phyloP scores from a whole-genome alignment of 2,113 vertebrate genomes.

The Smithornis capensis region DNA sequence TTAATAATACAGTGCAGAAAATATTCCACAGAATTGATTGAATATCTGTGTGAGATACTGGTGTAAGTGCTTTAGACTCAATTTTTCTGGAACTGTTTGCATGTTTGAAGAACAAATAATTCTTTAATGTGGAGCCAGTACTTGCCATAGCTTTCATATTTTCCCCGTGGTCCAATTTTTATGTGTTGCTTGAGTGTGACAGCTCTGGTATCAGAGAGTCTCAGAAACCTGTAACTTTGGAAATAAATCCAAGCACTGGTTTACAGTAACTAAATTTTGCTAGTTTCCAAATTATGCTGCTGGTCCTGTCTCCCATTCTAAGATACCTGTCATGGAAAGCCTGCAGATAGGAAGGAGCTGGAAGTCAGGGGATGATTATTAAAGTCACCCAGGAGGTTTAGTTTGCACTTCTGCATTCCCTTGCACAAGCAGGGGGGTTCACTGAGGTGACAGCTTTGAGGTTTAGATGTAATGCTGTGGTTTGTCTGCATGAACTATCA shows the following conservation, averaged over 20 bases:
- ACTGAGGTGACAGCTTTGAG: not conserved
- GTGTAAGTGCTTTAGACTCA: not conserved
- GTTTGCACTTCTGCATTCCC: not conserved
- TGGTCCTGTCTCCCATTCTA: not conserved
- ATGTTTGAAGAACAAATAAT: not conserved
- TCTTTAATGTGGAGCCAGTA: not conserved
- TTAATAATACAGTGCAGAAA: not conserved
- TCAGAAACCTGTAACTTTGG: not conserved
- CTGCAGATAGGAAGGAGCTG: not conserved
- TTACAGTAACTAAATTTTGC: not conserved
- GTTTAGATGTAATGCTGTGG: not conserved
- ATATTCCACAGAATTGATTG: not conserved
- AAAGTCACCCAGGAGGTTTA: not conserved
- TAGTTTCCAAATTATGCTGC: not conserved
- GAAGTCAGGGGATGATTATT: not conserved
- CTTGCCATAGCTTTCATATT: not conserved
- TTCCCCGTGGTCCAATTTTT: not conserved
- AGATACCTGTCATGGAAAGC: not conserved
- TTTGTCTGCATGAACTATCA: not conserved
- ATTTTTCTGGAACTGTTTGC: not conserved
- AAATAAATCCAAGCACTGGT: not conserved
- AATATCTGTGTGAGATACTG: not conserved
- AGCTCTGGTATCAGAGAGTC: not conserved
- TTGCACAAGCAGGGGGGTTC: not conserved
- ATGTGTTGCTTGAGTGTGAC: not conserved